Conservation (phyloP, 2,113 vertebrate species). For the Eonycteris spelaea region DNA sequence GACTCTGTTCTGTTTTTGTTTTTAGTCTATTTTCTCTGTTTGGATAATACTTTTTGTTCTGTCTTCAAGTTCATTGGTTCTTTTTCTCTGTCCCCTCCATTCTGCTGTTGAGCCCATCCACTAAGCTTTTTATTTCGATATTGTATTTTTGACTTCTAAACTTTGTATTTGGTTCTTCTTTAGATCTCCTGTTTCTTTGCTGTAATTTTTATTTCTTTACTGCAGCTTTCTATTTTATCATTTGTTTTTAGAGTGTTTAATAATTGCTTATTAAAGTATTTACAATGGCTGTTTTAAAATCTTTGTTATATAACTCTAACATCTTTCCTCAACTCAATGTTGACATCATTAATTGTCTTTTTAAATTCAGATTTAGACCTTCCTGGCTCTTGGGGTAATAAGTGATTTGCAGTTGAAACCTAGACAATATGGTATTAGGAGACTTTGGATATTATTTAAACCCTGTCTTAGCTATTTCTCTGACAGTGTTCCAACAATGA, state of each 20-base stretch:
- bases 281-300: not conserved
- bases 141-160: slow-evolving; percentile 15
- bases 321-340: not conserved
- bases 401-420: not conserved
- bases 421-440: not conserved
- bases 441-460: not conserved
- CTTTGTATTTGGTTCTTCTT: not conserved
- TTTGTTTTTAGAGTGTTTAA: not conserved
- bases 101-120: not conserved
- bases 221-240: not conserved
- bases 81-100: not conserved
- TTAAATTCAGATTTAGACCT: not conserved
- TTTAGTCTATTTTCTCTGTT: not conserved
- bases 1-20: not conserved
- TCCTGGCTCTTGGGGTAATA: not conserved
- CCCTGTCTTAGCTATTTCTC: not conserved
- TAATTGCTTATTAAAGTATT: slow-evolving; percentile 16
- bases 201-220: slow-evolving; percentile 8
- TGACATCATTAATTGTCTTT: not conserved
- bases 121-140: not conserved
- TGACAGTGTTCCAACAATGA: not conserved
- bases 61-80: not conserved
- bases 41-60: not conserved
- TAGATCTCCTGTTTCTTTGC: not conserved
- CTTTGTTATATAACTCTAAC: not conserved